Percentiles rank a stretch among this genome's conserved stretches.
These are phyloP conservation scores for Holocentrus rufus DNA, from an alignment of 2,797 vertebrate species.

Conservation along the genomic window DNA sequence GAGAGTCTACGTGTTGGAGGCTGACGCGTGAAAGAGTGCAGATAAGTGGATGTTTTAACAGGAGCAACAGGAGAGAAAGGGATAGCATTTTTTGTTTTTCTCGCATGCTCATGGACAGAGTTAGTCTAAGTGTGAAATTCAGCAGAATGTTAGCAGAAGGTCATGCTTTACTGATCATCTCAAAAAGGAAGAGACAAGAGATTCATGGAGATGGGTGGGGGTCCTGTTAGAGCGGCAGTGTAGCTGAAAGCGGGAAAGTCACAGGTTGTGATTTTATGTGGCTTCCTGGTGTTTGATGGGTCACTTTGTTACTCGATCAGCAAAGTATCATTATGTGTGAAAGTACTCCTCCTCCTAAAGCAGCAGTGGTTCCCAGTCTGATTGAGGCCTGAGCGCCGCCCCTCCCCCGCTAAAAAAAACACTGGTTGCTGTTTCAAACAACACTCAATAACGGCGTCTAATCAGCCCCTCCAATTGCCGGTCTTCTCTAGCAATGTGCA, in stretches of 20 bases:
- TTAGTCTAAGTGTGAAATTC: conserved; percentile 74
- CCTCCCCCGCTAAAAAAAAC: conserved; percentile 75
- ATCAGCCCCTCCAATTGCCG: conserved; percentile 71
- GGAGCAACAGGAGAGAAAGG: conserved; percentile 55
- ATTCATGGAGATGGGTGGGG: conserved; percentile 34
- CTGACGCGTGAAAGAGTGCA: conserved; percentile 63
- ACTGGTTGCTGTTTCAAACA: conserved; percentile 79
- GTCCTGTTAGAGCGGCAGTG: conserved; percentile 34
- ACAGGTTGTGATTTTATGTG: conserved; percentile 75
- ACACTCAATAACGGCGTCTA: conserved; percentile 77
- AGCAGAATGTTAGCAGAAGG: conserved; percentile 66
- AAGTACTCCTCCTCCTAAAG: conserved; percentile 66
- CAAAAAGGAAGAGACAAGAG: conserved; percentile 46
- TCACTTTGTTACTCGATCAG: conserved; percentile 84
- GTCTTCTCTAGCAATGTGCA: conserved; percentile 61
- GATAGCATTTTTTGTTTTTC: conserved; percentile 56
- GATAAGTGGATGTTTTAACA: conserved; percentile 67
- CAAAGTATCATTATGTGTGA: conserved; percentile 80
- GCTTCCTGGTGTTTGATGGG: conserved; percentile 80
- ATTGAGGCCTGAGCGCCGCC: conserved; percentile 61
- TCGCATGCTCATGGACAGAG: conserved; percentile 52
- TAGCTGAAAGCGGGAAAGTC: conserved; percentile 66
- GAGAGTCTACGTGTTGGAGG: conserved; percentile 42
- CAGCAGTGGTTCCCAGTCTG: conserved; percentile 65
- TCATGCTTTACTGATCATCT: conserved; percentile 65